Evolutionary conservation across 35 echinoderm and acorn worm species (phyloP), one percentile per base, ranked within the genome.

Genomic region (Holothuria glaberrima): DNA sequence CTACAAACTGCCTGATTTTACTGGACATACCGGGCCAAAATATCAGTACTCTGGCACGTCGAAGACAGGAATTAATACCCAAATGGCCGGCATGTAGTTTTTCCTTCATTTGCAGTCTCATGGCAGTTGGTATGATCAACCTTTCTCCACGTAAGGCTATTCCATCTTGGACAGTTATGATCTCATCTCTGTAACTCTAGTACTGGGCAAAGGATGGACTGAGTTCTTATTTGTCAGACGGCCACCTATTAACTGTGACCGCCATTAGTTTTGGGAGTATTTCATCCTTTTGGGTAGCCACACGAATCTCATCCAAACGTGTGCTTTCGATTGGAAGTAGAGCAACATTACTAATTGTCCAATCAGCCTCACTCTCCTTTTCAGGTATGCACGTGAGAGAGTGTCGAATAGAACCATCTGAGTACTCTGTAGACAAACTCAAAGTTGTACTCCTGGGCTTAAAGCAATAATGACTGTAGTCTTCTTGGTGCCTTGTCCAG

Each of bases 21-120:
- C 32, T 34, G n/a, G 68, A 90, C 94, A 96, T 93, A 16, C 82
- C 70, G 14, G 91, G 91, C 91, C 94, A 96, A 48, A 90, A 92
- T 20, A 95, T 24, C 19, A 79, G 86, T 75, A 89, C 85, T 68
- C 87, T 45, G 26, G 86, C 94, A 50, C 94, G 9, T 25, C 94
- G 20, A 12, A 95, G 70, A 68, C 77, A 90, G 25, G 86, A 64
- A 22, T 96, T 92, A 17, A 69, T 89, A 18, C 91, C 94, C 58
- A 92, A 60, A 70, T 69, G 90, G 50, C 63, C 91, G 35, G 88
- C 60, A 78, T 92, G 90, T 44, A 92, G n/a, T 46, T 75, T 93
- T 7, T 91, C 65, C 36, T 91, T 86, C 30, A 93, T 97, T 1
- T 93, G 57, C 5, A 45, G 64, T 33, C 92, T 63, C 27, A 91